Evolutionary conservation across 2,888 invertebrate species (phyloP).

Genomic region (Agrilus cyanescens): DNA sequence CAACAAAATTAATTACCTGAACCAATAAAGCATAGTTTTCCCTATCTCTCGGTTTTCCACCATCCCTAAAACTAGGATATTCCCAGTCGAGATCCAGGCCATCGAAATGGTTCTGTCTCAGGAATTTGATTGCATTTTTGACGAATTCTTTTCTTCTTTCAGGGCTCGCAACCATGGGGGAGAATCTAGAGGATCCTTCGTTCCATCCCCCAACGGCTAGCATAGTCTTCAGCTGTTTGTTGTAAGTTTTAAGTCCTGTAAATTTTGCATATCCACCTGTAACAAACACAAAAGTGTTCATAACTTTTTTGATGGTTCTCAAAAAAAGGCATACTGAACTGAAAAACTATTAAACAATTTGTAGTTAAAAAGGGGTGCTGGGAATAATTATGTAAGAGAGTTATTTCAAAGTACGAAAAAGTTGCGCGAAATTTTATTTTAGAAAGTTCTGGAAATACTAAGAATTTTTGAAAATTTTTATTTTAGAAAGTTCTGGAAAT

Average conservation of each 20-base stretch:
- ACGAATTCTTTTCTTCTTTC: conserved; percentile 70
- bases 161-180: conserved; percentile 72
- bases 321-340: too few relatives aligned
- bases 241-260: conserved; percentile 84
- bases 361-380: too few relatives aligned
- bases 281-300: neutral
- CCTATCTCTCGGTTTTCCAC: conserved; percentile 67
- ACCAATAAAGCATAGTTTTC: conserved; percentile 82
- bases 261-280: conserved; percentile 89
- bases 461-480: too few relatives aligned
- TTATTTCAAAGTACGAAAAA: too few relatives aligned
- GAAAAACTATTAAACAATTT: too few relatives aligned
- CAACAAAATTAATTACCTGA: conserved; percentile 38
- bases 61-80: conserved; percentile 72
- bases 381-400: too few relatives aligned
- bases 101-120: conserved; percentile 85
- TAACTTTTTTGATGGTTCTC: too few relatives aligned
- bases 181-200: conserved; percentile 79
- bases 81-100: conserved; percentile 91
- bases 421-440: too few relatives aligned
- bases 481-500: too few relatives aligned
- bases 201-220: conserved; percentile 92
- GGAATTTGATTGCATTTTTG: conserved; percentile 72
- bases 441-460: too few relatives aligned
- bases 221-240: conserved; percentile 80